Evolutionary conservation across 2,888 invertebrate genomes (phyloP).

Genomic region (Pollenia amentaria): DNA sequence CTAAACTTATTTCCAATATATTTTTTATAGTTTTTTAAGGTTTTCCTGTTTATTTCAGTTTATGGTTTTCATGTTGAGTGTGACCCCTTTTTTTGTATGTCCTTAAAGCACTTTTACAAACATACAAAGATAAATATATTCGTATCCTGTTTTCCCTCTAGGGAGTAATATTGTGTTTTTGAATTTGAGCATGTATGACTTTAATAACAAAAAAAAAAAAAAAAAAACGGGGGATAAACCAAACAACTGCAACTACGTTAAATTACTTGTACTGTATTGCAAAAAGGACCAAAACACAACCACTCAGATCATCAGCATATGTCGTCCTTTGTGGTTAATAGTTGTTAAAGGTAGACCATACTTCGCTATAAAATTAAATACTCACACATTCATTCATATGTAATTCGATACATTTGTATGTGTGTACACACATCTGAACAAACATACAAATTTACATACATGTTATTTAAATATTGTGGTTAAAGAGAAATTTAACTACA

Average conservation of each 20-base stretch:
- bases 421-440: background rate
- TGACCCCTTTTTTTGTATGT: background rate
- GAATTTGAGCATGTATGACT: slow-evolving; percentile 49
- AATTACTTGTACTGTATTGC: background rate
- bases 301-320: slow-evolving; percentile 50
- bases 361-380: slow-evolving; percentile 31
- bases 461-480: slow-evolving; percentile 40
- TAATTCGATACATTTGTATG: background rate
- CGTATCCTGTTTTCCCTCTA: slow-evolving; percentile 41
- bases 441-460: background rate
- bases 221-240: background rate
- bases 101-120: background rate
- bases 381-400: background rate
- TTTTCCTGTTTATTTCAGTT: background rate
- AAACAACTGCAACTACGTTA: background rate
- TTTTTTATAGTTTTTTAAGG: slow-evolving; percentile 15
- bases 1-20: background rate
- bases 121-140: slow-evolving; percentile 43
- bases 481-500: slow-evolving; percentile 1
- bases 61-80: background rate
- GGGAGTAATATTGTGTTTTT: slow-evolving; percentile 62
- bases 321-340: slow-evolving; percentile 58
- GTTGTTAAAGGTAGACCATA: slow-evolving; percentile 50
- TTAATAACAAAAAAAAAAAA: slow-evolving; percentile 36
- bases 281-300: background rate